Conservation (phyloP, 2,113 vertebrate species). For the Microcebus ravelobensis region DNA sequence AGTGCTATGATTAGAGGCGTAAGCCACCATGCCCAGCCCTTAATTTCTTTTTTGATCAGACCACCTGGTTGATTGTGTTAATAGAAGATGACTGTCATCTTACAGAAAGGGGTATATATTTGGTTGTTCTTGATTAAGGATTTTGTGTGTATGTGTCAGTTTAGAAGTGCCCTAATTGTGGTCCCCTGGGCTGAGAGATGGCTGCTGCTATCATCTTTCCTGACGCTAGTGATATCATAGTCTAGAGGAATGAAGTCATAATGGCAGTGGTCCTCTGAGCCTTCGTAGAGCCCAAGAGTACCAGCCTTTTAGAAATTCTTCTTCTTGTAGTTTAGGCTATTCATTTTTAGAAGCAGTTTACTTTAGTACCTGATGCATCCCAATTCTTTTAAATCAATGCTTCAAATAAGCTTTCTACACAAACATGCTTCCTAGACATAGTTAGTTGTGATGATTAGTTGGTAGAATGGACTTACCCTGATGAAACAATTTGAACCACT, state of each 20-base stretch:
- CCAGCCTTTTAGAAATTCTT: background rate
- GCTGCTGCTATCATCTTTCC: background rate
- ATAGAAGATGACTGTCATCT: background rate
- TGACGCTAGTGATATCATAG: background rate
- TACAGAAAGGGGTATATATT: background rate
- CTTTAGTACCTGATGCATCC: background rate
- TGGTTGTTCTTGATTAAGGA: background rate
- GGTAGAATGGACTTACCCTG: background rate
- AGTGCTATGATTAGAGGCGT: no score
- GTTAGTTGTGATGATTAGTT: background rate
- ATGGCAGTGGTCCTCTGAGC: background rate
- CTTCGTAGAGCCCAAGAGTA: background rate
- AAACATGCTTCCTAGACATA: background rate
- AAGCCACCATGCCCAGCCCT: no score
- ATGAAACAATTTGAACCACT: background rate
- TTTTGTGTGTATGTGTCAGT: background rate
- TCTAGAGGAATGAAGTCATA: background rate
- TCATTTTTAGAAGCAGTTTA: slow-evolving; percentile 17
- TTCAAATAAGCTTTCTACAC: slow-evolving; percentile 14
- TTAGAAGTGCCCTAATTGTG: background rate
- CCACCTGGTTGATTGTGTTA: background rate
- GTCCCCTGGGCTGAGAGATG: background rate
- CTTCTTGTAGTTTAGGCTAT: background rate
- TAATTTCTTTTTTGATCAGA: background rate
- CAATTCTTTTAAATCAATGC: background rate